phyloP scores from a whole-genome alignment of 2,797 vertebrate genomes.

The Heterohyrax brucei region DNA sequence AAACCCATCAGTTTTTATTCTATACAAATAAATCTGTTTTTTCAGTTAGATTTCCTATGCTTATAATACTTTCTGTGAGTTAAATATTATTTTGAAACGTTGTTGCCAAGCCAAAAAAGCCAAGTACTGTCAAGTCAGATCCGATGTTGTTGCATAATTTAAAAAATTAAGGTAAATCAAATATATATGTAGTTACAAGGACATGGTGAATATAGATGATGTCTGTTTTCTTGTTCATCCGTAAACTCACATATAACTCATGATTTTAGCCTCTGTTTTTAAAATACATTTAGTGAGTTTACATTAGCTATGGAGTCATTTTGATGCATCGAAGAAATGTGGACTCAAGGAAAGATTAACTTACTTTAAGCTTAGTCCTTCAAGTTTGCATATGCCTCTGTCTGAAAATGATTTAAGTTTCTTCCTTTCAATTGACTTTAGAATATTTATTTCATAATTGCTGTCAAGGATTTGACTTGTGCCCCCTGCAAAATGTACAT shows the following conservation, averaged over 20 bases:
- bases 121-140: no score
- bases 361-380: neutral
- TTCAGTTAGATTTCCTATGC: neutral
- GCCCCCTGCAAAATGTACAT: no score
- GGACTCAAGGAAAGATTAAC: neutral
- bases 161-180: constrained; percentile 35
- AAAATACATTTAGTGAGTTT: constrained; percentile 19
- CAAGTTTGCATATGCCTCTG: neutral
- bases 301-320: neutral
- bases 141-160: neutral
- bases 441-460: no score
- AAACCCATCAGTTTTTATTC: constrained; percentile 52
- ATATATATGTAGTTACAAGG: neutral
- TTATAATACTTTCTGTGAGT: neutral
- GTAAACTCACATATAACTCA: neutral
- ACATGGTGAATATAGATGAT: neutral
- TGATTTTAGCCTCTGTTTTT: neutral
- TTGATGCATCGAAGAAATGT: neutral
- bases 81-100: constrained; percentile 34
- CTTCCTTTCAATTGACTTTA: no score
- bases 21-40: neutral
- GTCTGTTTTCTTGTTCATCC: neutral
- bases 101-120: neutral
- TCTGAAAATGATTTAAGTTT: no score
- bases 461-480: no score